Percentiles rank a stretch among this genome's conserved stretches.
These are phyloP conservation scores for Hystrix brachyura DNA, from an alignment of 2,113 vertebrate species.

Conservation along the genomic window DNA sequence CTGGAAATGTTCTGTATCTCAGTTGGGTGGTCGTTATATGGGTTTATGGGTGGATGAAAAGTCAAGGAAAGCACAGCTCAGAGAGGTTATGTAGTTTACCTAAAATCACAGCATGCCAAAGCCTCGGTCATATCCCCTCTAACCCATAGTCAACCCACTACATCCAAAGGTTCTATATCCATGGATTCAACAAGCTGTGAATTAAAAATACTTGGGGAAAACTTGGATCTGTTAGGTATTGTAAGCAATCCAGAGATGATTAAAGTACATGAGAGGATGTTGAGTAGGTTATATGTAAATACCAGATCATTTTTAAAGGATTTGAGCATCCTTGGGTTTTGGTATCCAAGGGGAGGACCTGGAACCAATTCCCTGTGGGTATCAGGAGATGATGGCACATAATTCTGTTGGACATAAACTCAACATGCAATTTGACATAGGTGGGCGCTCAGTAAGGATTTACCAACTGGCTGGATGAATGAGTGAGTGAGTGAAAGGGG, in stretches of 20 bases:
- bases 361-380: background rate
- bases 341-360: background rate
- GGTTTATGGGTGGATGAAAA: background rate
- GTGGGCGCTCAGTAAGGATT: background rate
- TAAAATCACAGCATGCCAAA: background rate
- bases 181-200: background rate
- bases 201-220: background rate
- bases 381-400: background rate
- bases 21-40: background rate
- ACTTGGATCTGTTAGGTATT: background rate
- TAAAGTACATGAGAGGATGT: background rate
- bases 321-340: background rate
- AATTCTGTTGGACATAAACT: accelerated
- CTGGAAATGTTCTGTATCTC: background rate
- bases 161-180: background rate
- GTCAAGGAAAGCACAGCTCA: background rate
- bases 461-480: background rate
- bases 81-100: background rate
- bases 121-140: background rate
- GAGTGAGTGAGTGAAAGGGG: background rate
- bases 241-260: background rate
- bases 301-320: background rate
- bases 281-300: background rate
- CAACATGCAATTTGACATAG: background rate
- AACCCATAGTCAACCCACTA: background rate